phyloP scores from a whole-genome alignment of 92 coral and sea anemone species.

The Metridium senile region DNA sequence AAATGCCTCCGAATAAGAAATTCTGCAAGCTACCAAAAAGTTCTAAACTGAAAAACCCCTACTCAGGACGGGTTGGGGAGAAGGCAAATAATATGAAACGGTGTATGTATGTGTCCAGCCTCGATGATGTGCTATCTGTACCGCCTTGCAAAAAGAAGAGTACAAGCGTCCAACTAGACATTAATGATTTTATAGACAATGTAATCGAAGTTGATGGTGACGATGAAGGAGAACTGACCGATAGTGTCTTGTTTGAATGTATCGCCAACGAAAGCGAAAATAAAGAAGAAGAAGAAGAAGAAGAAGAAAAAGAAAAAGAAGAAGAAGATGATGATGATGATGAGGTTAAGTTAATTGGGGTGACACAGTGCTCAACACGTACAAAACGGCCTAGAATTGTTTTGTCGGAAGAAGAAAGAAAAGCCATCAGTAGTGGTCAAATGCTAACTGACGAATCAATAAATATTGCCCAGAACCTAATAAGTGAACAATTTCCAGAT shows the following conservation, averaged over 20 bases:
- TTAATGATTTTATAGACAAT: neutral
- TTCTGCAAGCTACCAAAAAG: conserved; percentile 5
- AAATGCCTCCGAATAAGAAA: neutral
- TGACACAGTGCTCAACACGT: neutral
- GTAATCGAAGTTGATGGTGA: neutral
- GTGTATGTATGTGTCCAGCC: neutral
- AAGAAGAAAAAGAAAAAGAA: neutral
- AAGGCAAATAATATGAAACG: conserved; percentile 22
- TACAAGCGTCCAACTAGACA: neutral
- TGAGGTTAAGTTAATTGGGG: neutral
- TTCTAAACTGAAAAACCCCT: conserved; percentile 33
- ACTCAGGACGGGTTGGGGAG: conserved; percentile 36
- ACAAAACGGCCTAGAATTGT: neutral
- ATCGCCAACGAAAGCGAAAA: neutral
- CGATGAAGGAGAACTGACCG: neutral
- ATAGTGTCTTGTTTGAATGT: neutral
- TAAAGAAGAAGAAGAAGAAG: neutral
- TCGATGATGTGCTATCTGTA: neutral
- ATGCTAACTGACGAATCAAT: conserved; percentile 32
- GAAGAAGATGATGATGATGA: neutral
- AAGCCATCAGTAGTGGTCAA: neutral
- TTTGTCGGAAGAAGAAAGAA: neutral
- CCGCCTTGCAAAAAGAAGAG: neutral
- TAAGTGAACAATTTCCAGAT: conserved; percentile 16
- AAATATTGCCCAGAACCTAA: conserved; percentile 31